Evolutionary conservation across 2,797 vertebrate genomes (phyloP), one percentile per base, ranked within the genome.

Genomic region (Botia almorhae): DNA sequence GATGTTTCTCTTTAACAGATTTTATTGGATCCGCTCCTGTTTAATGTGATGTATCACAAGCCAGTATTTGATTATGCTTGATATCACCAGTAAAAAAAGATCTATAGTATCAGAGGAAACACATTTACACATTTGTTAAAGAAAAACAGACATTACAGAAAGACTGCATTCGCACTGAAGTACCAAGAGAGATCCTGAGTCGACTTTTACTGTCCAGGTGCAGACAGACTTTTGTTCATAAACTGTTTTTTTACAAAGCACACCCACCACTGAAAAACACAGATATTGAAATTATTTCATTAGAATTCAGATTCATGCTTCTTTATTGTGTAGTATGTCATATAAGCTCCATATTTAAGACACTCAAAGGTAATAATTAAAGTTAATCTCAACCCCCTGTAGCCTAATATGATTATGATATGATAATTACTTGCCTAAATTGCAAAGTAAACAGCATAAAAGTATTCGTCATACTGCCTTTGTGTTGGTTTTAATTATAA

Each of bases 211-310:
- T 99, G 97, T 55, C 98, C 98, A 13, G 98, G 98, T 69, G 95
- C 97, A 10, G 97, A 99, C 64, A 99, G 95, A 78, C 97, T 99
- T 93, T 99, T 99, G 94, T 99, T 99, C 98, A 99, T 99, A 94
- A 99, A 99, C 90, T 99, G 98, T 88, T 90, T 97, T 94, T 99
- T 99, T 91, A 97, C 97, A 85, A 99, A 99, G 90, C 98, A 99
- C 86, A 96, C 95, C 98, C 98, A 99, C 98, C 98, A 99, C 97
- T 99, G 91, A 80, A 87, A 23, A 0, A 21, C n/a, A n/a, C n/a
- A 0, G 39, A 19, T 58, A 48, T 69, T 33, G 2, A 17, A 53
- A 61, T 16, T 12, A 36, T 71, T 29, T 29, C 4, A 29, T 29
- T 29, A 29, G 29, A 29, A 29, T 29, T 29, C 29, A 29, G 29